Percentiles rank a stretch among this genome's conserved stretches.
Conservation (phyloP, 1,140 invertebrate species). For the Cepaea nemoralis region DNA sequence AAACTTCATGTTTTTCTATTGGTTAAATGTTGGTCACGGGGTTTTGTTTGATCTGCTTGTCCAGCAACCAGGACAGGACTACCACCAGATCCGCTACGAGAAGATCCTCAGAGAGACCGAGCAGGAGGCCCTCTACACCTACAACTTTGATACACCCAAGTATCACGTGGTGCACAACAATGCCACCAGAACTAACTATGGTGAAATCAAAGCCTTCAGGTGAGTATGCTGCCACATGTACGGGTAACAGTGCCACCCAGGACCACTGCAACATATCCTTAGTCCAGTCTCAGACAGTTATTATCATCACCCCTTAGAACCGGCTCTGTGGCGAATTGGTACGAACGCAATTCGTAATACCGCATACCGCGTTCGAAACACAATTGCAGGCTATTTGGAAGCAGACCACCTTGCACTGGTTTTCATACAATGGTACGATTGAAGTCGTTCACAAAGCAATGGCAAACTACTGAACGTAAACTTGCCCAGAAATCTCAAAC, state of each 20-base stretch:
- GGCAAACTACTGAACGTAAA: too few relatives aligned
- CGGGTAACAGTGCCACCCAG: not conserved
- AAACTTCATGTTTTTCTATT: not conserved
- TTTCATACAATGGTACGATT: too few relatives aligned
- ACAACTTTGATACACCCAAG: conserved; percentile 51
- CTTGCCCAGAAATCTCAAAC: too few relatives aligned
- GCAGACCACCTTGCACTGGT: too few relatives aligned
- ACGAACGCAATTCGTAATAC: too few relatives aligned
- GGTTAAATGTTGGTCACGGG: too few relatives aligned
- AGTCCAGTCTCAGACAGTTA: not conserved
- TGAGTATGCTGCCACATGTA: not conserved
- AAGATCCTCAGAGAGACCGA: conserved; percentile 40
- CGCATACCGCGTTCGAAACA: too few relatives aligned
- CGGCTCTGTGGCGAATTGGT: too few relatives aligned
- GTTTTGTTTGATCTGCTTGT: too few relatives aligned
- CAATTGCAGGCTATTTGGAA: too few relatives aligned
- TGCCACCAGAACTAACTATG: conserved; percentile 42
- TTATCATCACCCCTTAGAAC: not conserved
- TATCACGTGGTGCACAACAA: conserved; percentile 56
- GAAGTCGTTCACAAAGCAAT: too few relatives aligned
- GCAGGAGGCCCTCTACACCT: conserved; percentile 49
- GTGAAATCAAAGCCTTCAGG: conserved; percentile 49
- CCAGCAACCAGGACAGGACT: not conserved
- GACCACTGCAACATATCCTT: not conserved
- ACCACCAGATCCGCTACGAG: conserved; percentile 17